Percentiles rank a stretch among this genome's conserved stretches.
Evolutionary conservation across 2,797 vertebrate genomes (phyloP).

Genomic region (Holocentrus rufus): DNA sequence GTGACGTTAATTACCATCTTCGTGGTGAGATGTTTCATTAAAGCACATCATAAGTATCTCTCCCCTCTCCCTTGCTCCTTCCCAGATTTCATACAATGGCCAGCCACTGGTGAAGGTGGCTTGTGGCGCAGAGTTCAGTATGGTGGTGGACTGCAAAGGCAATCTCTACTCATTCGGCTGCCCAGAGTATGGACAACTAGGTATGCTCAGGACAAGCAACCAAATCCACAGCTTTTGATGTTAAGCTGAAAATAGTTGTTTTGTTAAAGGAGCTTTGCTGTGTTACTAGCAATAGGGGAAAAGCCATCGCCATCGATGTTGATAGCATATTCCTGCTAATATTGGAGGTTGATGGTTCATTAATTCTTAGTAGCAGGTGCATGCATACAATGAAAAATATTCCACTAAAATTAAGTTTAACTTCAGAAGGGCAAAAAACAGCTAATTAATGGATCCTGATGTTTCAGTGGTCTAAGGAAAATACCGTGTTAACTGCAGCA

Average conservation of each 20-base stretch:
- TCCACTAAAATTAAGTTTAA: too few species aligned
- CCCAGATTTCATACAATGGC: conserved; percentile 93
- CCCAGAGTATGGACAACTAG: conserved; percentile 95
- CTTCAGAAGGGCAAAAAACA: too few species aligned
- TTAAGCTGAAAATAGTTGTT: not conserved
- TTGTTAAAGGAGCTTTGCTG: not conserved
- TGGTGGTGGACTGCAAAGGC: conserved; percentile 98
- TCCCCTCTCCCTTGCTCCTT: too few species aligned
- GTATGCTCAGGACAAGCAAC: conserved; percentile 74
- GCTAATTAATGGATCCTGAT: too few species aligned
- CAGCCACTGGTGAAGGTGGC: conserved; percentile 95
- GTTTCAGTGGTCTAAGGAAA: too few species aligned
- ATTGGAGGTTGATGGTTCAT: not conserved
- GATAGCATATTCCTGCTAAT: not conserved
- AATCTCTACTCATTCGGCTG: conserved; percentile 97
- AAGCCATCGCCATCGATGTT: not conserved
- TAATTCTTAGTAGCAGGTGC: not conserved
- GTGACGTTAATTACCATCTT: too few species aligned
- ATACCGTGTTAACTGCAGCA: too few species aligned
- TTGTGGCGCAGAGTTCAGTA: conserved; percentile 96
- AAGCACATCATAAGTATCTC: too few species aligned
- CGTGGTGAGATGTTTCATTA: too few species aligned
- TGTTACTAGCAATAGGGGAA: too few species aligned
- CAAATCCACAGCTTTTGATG: not conserved
- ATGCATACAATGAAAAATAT: too few species aligned